A percentile compares a stretch with the other conserved stretches of the same genome.
Evolutionary conservation across 2,113 vertebrate species (phyloP).

Genomic region (Oryzias javanicus): DNA sequence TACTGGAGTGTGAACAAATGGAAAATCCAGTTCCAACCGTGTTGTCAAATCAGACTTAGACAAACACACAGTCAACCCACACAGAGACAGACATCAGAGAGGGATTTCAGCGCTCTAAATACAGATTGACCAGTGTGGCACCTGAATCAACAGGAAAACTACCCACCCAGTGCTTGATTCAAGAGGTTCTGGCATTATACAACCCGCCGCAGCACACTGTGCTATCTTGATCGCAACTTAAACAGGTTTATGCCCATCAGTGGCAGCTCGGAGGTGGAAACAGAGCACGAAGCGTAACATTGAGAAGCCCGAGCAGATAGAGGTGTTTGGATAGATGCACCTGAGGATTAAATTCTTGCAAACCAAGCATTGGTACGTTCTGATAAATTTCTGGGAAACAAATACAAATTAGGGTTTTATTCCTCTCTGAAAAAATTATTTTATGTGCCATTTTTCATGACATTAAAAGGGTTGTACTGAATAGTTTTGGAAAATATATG

Average conservation of each 20-base stretch:
- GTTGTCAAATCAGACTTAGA: slow-evolving; percentile 24
- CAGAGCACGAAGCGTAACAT: not conserved
- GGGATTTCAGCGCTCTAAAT: slow-evolving; percentile 51
- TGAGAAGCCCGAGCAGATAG: not conserved
- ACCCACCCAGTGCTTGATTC: slow-evolving; percentile 48
- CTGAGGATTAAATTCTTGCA: not conserved
- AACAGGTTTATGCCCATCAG: not conserved
- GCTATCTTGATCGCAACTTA: slow-evolving; percentile 3
- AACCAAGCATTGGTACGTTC: not conserved
- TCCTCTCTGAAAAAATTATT: too few species aligned
- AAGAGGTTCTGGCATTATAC: slow-evolving; percentile 32
- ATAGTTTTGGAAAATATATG: too few species aligned
- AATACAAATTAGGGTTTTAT: not conserved
- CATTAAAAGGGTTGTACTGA: too few species aligned
- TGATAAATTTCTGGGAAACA: not conserved
- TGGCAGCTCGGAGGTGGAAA: not conserved
- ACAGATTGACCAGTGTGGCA: slow-evolving; percentile 46
- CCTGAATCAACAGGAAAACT: slow-evolving; percentile 66
- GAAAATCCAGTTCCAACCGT: slow-evolving; percentile 31
- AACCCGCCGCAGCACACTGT: slow-evolving; percentile 8
- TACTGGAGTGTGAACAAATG: slow-evolving; percentile 30
- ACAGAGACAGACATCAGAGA: slow-evolving; percentile 28
- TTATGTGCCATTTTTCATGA: too few species aligned
- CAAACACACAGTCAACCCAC: slow-evolving; percentile 22
- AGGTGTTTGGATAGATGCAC: not conserved